Percentiles rank a stretch among this genome's conserved stretches.
phyloP scores from a whole-genome alignment of 2,113 vertebrate genomes.

The Ptilonorhynchus violaceus region DNA sequence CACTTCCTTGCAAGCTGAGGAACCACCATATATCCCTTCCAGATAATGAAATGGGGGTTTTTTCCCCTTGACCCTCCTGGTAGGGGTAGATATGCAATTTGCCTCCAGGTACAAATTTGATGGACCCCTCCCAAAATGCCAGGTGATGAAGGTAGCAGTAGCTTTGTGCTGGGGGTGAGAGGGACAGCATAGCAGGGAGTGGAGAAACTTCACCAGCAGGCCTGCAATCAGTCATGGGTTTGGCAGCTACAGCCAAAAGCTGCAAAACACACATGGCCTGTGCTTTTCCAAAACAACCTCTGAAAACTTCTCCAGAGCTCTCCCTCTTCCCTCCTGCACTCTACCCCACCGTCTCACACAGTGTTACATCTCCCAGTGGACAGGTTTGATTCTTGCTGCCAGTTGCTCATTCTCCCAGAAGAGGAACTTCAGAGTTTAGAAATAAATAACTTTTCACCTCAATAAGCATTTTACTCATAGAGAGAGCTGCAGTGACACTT shows the following conservation, averaged over 20 bases:
- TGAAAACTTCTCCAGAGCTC: accelerated
- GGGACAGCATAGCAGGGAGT: accelerated
- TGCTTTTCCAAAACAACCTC: neutral
- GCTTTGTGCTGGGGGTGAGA: neutral
- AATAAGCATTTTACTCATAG: neutral
- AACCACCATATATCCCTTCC: neutral
- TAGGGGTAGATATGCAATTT: neutral
- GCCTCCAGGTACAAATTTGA: neutral
- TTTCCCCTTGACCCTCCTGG: neutral
- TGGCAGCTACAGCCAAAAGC: neutral
- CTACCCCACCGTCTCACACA: accelerated
- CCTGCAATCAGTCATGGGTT: neutral
- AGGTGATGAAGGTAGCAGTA: neutral
- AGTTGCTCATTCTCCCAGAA: neutral
- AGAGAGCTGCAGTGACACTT: neutral
- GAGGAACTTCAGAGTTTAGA: neutral
- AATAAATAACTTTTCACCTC: neutral
- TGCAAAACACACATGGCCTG: accelerated
- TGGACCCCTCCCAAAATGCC: accelerated
- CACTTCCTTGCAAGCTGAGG: neutral
- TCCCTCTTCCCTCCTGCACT: accelerated
- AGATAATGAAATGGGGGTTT: neutral
- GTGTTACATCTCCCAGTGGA: neutral
- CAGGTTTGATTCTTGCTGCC: neutral
- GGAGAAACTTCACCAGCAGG: neutral